Evolutionary conservation across 2,113 vertebrate species (phyloP), one percentile per base, ranked within the genome.

Genomic region (Spermophilus dauricus): DNA sequence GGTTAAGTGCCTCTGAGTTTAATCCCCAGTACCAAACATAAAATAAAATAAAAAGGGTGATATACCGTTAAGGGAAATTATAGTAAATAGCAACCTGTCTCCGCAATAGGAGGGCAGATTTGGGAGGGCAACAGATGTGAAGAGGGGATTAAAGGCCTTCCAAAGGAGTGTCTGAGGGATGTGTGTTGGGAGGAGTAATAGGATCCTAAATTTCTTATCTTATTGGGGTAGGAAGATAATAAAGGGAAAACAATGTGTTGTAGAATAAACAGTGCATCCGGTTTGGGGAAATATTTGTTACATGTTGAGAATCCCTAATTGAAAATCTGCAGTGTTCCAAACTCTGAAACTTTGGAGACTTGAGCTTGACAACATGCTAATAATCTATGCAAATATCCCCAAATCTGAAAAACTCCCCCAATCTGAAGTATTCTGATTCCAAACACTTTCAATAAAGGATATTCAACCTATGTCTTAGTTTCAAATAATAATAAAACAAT

Each of bases 401-500:
- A 42, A 45, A 73, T 39, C 8, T 39, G 18, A 73, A 72, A 37
- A 72, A n/a, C 8, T 42, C 72, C 72, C 63, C 45, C 56, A 69
- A 56, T 42, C 28, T 39, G 37, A 81, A 70, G 24, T 10, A 70
- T 5, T 16, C 17, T 12, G 2, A 4, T 70, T 67, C 63, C 26
- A 91, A 92, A 18, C n/a, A 69, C 56, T 58, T 58, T 58, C 16
- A 5, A 16, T 6, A 20, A 58, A 58, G 56, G 56, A 58, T 58
- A 58, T 58, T 24, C 18, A 58, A 42, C 45, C 17, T 39, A 16
- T 78, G 20, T 78, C 70, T 89, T 83, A 86, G 34, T 86, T 92
- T 94, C 67, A 86, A 85, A 65, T 94, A 72, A 30, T 67, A 87
- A 69, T 20, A 95, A 26, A 97, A 91, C 8, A 53, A 69, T 10